These are phyloP conservation scores for Saguinus imperator DNA, from an alignment of 2,113 vertebrate species.

Conservation along the genomic window DNA sequence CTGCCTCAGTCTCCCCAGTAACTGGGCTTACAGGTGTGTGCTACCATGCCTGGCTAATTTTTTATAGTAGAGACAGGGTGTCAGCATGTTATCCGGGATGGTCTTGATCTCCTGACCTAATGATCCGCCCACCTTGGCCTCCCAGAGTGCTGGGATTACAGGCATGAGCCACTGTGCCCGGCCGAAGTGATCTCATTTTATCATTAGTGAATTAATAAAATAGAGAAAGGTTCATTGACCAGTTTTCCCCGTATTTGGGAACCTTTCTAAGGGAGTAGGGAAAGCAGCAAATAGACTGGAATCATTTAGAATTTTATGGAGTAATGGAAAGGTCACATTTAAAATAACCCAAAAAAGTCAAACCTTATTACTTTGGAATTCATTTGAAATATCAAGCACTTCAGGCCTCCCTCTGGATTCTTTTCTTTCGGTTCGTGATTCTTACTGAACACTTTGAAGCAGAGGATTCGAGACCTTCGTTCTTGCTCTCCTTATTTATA, in stretches of 20 bases:
- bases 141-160: no score
- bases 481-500: background rate
- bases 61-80: no score
- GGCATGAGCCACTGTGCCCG: no score
- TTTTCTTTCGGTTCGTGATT: background rate
- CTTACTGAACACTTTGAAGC: background rate
- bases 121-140: no score
- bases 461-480: background rate
- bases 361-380: slow-evolving; percentile 16
- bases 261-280: background rate
- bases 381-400: background rate
- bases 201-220: background rate
- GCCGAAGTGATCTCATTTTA: no score
- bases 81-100: no score
- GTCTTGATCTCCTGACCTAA: no score
- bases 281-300: background rate
- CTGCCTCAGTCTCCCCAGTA: no score
- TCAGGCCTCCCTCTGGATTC: background rate
- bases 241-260: background rate
- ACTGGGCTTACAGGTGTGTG: no score
- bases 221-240: background rate
- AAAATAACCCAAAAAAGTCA: background rate
- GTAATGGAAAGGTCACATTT: background rate
- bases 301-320: background rate
- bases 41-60: no score